Evolutionary conservation across 2,888 invertebrate genomes (phyloP), one percentile per base, ranked within the genome.

Genomic region (Cryptophagus acutangulus): DNA sequence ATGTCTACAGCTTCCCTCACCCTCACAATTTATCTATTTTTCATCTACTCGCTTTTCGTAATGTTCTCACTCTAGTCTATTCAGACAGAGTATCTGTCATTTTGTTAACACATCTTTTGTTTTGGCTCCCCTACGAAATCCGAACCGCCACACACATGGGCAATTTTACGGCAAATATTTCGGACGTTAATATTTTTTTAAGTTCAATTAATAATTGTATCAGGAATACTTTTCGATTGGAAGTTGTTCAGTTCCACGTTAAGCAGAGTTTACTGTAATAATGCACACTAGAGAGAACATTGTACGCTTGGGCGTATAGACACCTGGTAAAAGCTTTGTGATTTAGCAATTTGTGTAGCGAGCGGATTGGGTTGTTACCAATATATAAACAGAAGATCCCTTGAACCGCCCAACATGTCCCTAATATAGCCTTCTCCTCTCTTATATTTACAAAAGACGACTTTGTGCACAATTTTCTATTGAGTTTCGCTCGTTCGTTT

Each of bases 241-340:
- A 36, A 46, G 48, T 26, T 16, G 46, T 31, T 38, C 43, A 46
- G 37, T 24, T 26, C 24, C 37, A 33, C 36, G 31, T 43, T 46
- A 40, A 16, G 38, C 37, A 40, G 36, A 34, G 31, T 40, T 42
- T 38, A 33, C 17, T 18, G 33, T 36, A 28, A 33, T 38, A 29
- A 36, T 43, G 36, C 42, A 40, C 46, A 41, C 34, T 35, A 35
- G 26, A 38, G 16, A 14, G 40, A 39, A 36, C 46, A 44, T 14
- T 43, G 40, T 42, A 45, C 24, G 33, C 39, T 43, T 48, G 50
- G 49, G 41, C 41, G 44, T 33, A 36, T 41, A 41, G 46, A 43
- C 48, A 58, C 52, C 55, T 51, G 52, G 53, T 57, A 54, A 55
- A 55, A 55, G 57, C 58, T 57, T 59, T 59, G 56, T 58, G 57